These are phyloP conservation scores for Drosophila diplacantha DNA, from an alignment of 2,888 invertebrate genomes.

Conservation along the genomic window DNA sequence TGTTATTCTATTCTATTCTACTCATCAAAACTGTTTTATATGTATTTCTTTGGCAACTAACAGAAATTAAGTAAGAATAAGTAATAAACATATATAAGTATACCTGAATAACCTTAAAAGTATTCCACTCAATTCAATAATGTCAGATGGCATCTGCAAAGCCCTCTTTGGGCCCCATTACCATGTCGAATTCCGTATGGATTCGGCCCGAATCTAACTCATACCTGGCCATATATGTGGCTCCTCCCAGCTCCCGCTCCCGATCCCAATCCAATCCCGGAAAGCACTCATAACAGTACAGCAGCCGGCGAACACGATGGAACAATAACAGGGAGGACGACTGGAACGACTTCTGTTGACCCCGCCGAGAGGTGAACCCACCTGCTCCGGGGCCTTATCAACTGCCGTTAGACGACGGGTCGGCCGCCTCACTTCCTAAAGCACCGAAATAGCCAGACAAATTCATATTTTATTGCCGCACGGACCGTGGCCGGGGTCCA, in stretches of 20 bases:
- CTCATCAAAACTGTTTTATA: no score
- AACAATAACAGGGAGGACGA: conserved; percentile 36
- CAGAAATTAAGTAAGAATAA: not conserved
- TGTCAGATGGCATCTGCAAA: conserved; percentile 1
- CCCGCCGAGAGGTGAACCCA: conserved; percentile 54
- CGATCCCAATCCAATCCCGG: conserved; percentile 3
- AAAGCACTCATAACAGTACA: conserved; percentile 30
- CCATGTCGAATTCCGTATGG: conserved; percentile 13
- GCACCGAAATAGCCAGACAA: conserved; percentile 55
- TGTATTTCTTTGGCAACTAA: not conserved
- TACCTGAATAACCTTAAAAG: not conserved
- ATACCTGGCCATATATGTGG: conserved; percentile 23
- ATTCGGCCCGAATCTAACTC: conserved; percentile 14
- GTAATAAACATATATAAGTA: not conserved
- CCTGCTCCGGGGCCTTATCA: conserved; percentile 53
- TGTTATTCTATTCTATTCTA: no score
- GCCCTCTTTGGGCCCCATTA: conserved; percentile 1
- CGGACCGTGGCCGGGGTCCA: conserved; percentile 53
- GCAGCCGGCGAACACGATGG: conserved; percentile 29
- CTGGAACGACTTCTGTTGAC: conserved; percentile 48
- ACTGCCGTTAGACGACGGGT: conserved; percentile 51
- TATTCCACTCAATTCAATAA: not conserved
- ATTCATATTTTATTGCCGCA: conserved; percentile 72
- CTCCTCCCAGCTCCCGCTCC: not conserved
- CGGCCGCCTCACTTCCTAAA: conserved; percentile 37